Evolutionary conservation across 2,888 invertebrate species (phyloP).

Genomic region (Monochamus alternatus): DNA sequence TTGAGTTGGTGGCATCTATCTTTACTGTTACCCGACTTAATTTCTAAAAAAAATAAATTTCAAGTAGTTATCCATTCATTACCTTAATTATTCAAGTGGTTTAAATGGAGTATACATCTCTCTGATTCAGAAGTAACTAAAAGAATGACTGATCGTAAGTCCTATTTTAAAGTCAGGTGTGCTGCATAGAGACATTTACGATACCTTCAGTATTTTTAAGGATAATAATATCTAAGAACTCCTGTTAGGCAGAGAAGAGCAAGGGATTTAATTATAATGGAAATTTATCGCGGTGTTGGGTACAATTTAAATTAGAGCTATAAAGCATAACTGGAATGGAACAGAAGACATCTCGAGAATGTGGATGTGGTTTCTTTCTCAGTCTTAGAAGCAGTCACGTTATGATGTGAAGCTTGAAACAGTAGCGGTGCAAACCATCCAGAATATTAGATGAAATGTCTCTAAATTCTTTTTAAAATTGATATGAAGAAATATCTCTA

Average conservation of each 20-base stretch:
- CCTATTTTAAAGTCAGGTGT: neutral
- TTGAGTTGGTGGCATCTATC: too few relatives aligned
- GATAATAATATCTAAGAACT: neutral
- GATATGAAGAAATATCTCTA: too few relatives aligned
- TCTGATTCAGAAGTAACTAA: too few relatives aligned
- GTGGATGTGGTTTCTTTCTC: neutral
- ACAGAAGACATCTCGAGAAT: neutral
- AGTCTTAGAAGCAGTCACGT: neutral
- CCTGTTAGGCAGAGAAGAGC: neutral
- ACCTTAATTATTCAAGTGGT: too few relatives aligned
- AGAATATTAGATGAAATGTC: neutral
- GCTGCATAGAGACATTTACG: conserved; percentile 11
- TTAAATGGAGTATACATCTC: too few relatives aligned
- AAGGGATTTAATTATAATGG: conserved; percentile 19
- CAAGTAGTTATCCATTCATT: too few relatives aligned
- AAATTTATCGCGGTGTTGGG: conserved; percentile 16
- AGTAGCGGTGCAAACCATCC: neutral
- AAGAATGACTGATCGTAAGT: too few relatives aligned
- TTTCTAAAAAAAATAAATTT: too few relatives aligned
- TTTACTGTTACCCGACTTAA: too few relatives aligned
- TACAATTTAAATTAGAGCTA: conserved; percentile 22
- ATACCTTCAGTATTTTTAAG: conserved; percentile 10
- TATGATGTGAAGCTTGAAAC: neutral
- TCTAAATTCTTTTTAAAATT: too few relatives aligned
- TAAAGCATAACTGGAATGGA: conserved; percentile 10